Conservation (phyloP, 2,113 vertebrate genomes). For the Gorsachius goisagi region DNA sequence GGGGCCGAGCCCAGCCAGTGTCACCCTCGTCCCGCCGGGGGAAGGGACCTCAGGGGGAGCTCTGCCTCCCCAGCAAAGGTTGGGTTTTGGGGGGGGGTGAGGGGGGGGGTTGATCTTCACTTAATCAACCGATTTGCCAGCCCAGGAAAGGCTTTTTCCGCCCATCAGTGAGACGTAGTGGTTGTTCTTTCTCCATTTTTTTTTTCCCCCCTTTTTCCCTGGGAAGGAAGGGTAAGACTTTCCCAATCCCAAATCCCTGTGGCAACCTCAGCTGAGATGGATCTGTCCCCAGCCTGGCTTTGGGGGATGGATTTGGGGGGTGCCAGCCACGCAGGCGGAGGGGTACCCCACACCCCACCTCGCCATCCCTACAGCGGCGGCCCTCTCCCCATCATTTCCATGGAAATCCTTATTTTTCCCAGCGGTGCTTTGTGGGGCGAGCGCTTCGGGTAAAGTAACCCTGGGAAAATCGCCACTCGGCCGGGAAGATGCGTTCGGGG, state of each 20-base stretch:
- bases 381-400: background rate
- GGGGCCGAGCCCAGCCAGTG: background rate
- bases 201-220: background rate
- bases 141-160: background rate
- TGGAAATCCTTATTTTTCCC: background rate
- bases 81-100: background rate
- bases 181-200: background rate
- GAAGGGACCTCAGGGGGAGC: no score
- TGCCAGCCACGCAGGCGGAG: background rate
- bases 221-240: background rate
- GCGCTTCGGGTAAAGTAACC: background rate
- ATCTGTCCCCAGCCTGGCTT: background rate
- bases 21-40: background rate
- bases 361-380: accelerated
- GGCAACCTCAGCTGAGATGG: background rate
- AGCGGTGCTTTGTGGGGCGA: background rate
- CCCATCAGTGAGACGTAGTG: background rate
- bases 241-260: background rate
- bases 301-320: background rate
- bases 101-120: background rate
- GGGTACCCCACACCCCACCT: background rate
- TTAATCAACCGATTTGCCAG: slow-evolving; percentile 37
- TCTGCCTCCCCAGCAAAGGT: slow-evolving; percentile 4
- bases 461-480: background rate
- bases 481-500: background rate